Base-by-base conservation (phyloP, 64 coral and sea anemone species). In the Porites australiensis region DNA sequence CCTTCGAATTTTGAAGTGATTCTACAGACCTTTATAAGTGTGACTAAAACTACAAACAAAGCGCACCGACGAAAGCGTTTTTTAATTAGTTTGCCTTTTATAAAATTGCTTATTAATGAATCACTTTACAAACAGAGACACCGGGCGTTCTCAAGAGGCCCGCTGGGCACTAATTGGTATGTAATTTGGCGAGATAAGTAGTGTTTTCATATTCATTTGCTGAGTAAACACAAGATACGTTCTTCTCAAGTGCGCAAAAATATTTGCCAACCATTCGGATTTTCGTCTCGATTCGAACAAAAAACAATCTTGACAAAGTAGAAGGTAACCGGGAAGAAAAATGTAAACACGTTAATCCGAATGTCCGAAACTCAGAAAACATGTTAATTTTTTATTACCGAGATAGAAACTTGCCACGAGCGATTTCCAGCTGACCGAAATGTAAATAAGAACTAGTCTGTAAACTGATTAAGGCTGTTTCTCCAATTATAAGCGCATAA, bases 151-250 rank as follows among this genome's bases (percentile, higher is more conserved):
- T 81, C 15, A 3, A 79, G 71, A 88, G 72, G 92, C 94, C 94
- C 63, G 91, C 86, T 86, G 94, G 54, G 94, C 88, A 48, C 70
- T 96, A 92, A 96, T 96, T 92, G 94, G 71, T 88, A 92, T 88
- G 90, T 96, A 96, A 96, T 96, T 96, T 96, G 90, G 65, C 67
- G 58, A 64, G 94, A 79, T 92, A 89, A 96, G 72, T 91, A 61
- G 51, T 20, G 64, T 89, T 88, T 89, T 72, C 76, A 83, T 66
- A 86, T 60, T 76, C 60, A 89, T 89, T 72, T 37, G 53, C 82
- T 68, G 73, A 76, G 64, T 76, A 76, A 82, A 82, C 55, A 84
- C 86, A 59, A 92, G 48, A 88, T 18, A 92, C 70, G 58, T 58
- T 71, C 64, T 80, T 71, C 88, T 77, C n/a, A 58, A 81, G 61